These are phyloP conservation scores for Nipponacmea schrenckii DNA, from an alignment of 2,888 invertebrate species.

Conservation along the genomic window DNA sequence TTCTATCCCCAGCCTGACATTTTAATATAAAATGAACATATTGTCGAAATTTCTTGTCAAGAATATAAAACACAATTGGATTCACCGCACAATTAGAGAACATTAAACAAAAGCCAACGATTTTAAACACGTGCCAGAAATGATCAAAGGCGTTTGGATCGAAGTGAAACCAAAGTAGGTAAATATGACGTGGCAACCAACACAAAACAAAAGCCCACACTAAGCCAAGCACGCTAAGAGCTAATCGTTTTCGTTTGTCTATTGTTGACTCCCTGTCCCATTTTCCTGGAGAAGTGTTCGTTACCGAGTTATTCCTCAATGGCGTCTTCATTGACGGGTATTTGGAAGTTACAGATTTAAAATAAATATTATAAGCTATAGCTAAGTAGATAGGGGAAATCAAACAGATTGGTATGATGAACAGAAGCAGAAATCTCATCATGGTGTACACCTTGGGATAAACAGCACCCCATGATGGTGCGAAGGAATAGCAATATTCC, in stretches of 20 bases:
- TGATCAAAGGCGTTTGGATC: conserved; percentile 40
- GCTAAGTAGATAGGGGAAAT: conserved; percentile 31
- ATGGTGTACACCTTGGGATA: conserved; percentile 30
- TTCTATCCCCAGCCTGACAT: neutral
- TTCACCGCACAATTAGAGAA: conserved; percentile 40
- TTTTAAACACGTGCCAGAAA: conserved; percentile 55
- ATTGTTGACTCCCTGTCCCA: conserved; percentile 6
- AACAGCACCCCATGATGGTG: conserved; percentile 21
- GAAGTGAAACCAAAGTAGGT: conserved; percentile 53
- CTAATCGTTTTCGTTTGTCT: conserved; percentile 26
- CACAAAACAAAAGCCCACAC: conserved; percentile 49
- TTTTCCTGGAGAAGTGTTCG: conserved; percentile 8
- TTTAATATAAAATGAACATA: conserved; percentile 19
- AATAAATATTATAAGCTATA: conserved; percentile 29
- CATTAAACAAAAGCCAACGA: conserved; percentile 40
- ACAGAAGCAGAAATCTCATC: conserved; percentile 32
- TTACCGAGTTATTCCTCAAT: conserved; percentile 3
- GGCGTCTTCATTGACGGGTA: conserved; percentile 24
- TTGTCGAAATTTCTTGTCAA: conserved; percentile 34
- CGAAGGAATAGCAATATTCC: conserved; percentile 12
- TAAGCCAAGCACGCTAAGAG: conserved; percentile 44
- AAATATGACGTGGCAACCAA: conserved; percentile 54
- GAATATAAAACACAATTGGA: conserved; percentile 36
- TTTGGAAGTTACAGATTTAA: conserved; percentile 14
- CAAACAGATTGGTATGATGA: conserved; percentile 34